Conservation (phyloP, 2,888 invertebrate genomes). For the Hypomecis punctinalis region DNA sequence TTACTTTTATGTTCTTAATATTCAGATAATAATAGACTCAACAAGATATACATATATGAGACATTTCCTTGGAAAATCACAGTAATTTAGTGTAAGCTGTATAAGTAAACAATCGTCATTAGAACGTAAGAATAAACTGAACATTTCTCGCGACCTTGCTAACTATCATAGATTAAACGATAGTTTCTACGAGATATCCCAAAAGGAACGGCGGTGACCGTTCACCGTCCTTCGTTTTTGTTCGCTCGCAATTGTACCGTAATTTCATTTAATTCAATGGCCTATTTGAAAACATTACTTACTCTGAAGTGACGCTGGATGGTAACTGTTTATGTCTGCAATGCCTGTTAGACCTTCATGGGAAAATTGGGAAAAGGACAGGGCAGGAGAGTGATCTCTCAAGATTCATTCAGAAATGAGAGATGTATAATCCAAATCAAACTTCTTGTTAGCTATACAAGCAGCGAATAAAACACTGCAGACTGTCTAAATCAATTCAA, state of each 20-base stretch:
- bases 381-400: neutral
- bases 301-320: slow-evolving; percentile 3
- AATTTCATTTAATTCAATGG: slow-evolving; percentile 40
- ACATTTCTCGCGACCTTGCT: slow-evolving; percentile 1
- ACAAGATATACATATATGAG: neutral
- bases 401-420: neutral
- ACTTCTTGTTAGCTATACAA: no score
- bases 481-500: no score
- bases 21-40: no score
- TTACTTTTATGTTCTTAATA: no score
- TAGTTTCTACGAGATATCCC: neutral
- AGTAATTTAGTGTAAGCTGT: no score
- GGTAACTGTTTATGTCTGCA: slow-evolving; percentile 10
- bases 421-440: no score
- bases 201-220: slow-evolving; percentile 26
- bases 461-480: no score
- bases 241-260: slow-evolving; percentile 27
- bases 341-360: neutral
- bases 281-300: slow-evolving; percentile 28
- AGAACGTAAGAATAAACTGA: slow-evolving; percentile 1
- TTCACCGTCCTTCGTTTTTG: slow-evolving; percentile 41
- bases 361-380: neutral
- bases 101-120: slow-evolving; percentile 1
- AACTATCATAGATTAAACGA: slow-evolving; percentile 3
- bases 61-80: neutral